Percentiles rank a stretch among this genome's conserved stretches.
Conservation (phyloP, 2,888 invertebrate genomes). For the Aleiodes testaceus region DNA sequence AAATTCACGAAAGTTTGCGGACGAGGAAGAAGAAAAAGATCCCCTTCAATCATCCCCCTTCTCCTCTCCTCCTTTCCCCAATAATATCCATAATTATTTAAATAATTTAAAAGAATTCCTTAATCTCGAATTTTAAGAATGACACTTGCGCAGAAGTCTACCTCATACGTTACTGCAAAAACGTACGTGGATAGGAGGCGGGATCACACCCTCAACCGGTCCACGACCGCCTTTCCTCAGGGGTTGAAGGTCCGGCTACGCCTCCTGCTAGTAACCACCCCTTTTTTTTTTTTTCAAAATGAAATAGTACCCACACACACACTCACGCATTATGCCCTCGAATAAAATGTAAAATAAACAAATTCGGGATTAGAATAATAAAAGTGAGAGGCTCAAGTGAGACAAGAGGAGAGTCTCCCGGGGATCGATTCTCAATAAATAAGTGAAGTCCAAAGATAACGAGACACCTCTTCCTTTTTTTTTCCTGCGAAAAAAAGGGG, state of each 20-base stretch:
- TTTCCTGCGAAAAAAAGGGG: slow-evolving; percentile 18
- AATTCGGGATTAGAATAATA: neutral
- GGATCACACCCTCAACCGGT: slow-evolving; percentile 46
- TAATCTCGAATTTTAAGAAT: neutral
- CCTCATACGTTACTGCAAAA: slow-evolving; percentile 19
- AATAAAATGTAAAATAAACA: slow-evolving; percentile 15
- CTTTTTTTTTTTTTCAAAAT: slow-evolving; percentile 38
- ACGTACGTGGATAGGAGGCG: slow-evolving; percentile 47
- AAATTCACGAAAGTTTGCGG: slow-evolving; percentile 71
- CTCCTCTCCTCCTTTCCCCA: too few relatives aligned
- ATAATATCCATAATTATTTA: too few relatives aligned
- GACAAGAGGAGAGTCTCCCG: slow-evolving; percentile 21
- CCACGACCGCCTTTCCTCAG: slow-evolving; percentile 43
- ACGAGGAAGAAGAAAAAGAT: slow-evolving; percentile 54
- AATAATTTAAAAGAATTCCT: neutral
- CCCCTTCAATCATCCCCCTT: too few relatives aligned
- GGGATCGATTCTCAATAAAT: slow-evolving; percentile 68
- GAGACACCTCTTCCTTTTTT: slow-evolving; percentile 56
- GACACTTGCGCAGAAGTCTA: slow-evolving; percentile 35
- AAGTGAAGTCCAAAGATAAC: slow-evolving; percentile 68
- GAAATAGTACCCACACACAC: slow-evolving; percentile 22
- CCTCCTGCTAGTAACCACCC: slow-evolving; percentile 44
- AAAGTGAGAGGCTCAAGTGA: slow-evolving; percentile 3
- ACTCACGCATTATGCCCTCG: neutral
- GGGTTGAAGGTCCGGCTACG: slow-evolving; percentile 46